Evolutionary conservation across 2,888 invertebrate genomes (phyloP), one percentile per base, ranked within the genome.

Genomic region (Hartigia nigra): DNA sequence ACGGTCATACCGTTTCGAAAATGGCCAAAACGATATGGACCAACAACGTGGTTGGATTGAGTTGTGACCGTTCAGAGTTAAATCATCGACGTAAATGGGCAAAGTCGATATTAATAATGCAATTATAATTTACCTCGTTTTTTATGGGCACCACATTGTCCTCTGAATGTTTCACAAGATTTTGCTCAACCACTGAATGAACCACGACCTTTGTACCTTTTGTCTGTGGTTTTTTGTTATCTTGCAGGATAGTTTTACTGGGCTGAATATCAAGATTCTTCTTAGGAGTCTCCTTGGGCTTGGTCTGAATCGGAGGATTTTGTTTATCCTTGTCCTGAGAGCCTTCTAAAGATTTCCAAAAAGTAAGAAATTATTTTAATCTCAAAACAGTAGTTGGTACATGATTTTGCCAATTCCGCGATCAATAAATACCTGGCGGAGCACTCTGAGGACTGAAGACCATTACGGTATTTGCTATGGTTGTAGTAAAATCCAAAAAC

Each of bases 381-480:
- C 23, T 55, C 55, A 23, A 55, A 23, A 23, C 55, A 55, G 1
- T 23, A 1, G 9, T 55, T n/a, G n/a, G 9, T 55, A 23, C 5
- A 55, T 84, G 87, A 85, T 90, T 2, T 23, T 9, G 55, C 9
- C 23, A 55, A 55, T 55, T 55, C 23, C 9, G 23, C 91, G 14
- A 55, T 55, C 2, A 55, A 55, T 9, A 55, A 55, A 55, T 55
- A 95, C 96, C 95, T 90, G 94, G 92, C 34, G 96, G 95, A 35
- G 95, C 95, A 87, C 96, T 97, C 87, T 97, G 96, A 0, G 98
- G 98, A 0, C 97, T 98, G 92, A 98, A 98, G 69, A 98, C 96
- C 97, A 98, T 98, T 77, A 98, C 96, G 23, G 98, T 98, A 91
- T 97, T 97, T 82, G 97, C 98, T 87, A 98, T 97, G 4, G 97